Evolutionary conservation across 2,797 vertebrate species (phyloP), one percentile per base, ranked within the genome.

Genomic region (Galago senegalensis): DNA sequence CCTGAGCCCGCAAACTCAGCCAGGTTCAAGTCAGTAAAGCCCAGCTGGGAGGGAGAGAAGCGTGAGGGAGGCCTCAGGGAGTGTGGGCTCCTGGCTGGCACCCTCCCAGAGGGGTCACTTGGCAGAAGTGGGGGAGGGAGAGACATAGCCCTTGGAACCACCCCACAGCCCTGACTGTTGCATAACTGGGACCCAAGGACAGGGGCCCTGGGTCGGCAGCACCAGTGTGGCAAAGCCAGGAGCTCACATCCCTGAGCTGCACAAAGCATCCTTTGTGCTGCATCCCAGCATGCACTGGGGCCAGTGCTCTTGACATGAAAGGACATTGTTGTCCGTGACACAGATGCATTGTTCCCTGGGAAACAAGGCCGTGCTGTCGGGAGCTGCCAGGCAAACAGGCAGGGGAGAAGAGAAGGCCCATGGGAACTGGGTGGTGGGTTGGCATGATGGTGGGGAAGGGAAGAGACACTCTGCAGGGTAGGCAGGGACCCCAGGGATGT

Each of bases 1-100:
- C 99, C 99, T 0, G 99, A 99, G 95, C 99, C 99, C 0, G 99
- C 99, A 92, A 99, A 99, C 98, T 99, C 99, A 0, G 99, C 99
- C 99, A 99, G 99, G 98, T 99, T 99, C 96, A 99, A 99, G 98
- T 99, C 99, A 12, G 99, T 99, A 97, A 99, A 99, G 97, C 99
- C 99, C 98, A 99, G 99, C 99, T 99, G 98, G 61, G 94, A 97
- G 65, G 7, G 21, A 60, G 90, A 43, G n/a, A 40, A 69, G 80
- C 0, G 7, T 6, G 72, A n/a, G 69, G 37, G 63, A 91, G 40
- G 82, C 85, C 40, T 58, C 53, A 46, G 53, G 46, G 27, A 37
- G 72, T 8, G 49, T 29, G 75, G 80, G 80, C 0, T 1, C 21
- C 0, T 2, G 31, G 31, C 79, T 18, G n/a, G 77, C n/a, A 37